Percentiles rank a stretch among this genome's conserved stretches.
Evolutionary conservation across 2,888 invertebrate species (phyloP).

Genomic region (Eledone cirrhosa): DNA sequence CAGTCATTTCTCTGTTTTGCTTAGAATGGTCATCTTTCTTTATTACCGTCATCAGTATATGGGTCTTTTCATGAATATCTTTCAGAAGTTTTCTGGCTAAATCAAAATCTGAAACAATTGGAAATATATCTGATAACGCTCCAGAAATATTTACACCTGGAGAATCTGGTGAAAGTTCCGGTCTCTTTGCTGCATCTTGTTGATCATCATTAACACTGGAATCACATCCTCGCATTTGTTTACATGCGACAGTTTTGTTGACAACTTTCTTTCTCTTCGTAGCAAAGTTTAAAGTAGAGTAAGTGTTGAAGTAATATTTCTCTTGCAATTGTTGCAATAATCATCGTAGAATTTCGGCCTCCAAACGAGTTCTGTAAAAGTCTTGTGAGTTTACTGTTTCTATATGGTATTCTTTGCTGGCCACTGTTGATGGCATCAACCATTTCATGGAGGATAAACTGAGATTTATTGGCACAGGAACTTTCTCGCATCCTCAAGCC

Average conservation of each 20-base stretch:
- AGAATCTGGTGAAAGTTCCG: too few species aligned
- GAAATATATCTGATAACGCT: too few species aligned
- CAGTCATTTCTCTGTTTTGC: too few species aligned
- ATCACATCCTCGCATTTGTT: slow-evolving; percentile 32
- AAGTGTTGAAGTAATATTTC: slow-evolving; percentile 59
- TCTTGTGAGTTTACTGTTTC: slow-evolving; percentile 59
- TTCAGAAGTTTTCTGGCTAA: too few species aligned
- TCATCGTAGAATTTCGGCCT: slow-evolving; percentile 57
- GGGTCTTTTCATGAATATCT: too few species aligned
- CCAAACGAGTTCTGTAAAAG: slow-evolving; percentile 62
- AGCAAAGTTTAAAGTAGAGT: slow-evolving; percentile 64
- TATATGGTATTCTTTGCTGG: slow-evolving; percentile 56
- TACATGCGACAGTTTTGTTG: slow-evolving; percentile 48
- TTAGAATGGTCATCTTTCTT: too few species aligned
- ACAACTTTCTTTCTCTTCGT: slow-evolving; percentile 62
- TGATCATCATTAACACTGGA: too few species aligned
- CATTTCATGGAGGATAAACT: slow-evolving; percentile 61
- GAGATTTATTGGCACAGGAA: slow-evolving; percentile 62
- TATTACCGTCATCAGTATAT: too few species aligned
- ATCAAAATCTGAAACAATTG: too few species aligned
- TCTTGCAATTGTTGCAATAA: slow-evolving; percentile 63
- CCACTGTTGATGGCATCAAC: slow-evolving; percentile 62
- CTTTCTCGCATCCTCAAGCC: slow-evolving; percentile 63
- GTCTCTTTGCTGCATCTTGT: too few species aligned
- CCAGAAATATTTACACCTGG: too few species aligned